A percentile compares a stretch with the other conserved stretches of the same genome.
phyloP scores from a whole-genome alignment of 2,797 vertebrate species.

The Gambusia yucatana region DNA sequence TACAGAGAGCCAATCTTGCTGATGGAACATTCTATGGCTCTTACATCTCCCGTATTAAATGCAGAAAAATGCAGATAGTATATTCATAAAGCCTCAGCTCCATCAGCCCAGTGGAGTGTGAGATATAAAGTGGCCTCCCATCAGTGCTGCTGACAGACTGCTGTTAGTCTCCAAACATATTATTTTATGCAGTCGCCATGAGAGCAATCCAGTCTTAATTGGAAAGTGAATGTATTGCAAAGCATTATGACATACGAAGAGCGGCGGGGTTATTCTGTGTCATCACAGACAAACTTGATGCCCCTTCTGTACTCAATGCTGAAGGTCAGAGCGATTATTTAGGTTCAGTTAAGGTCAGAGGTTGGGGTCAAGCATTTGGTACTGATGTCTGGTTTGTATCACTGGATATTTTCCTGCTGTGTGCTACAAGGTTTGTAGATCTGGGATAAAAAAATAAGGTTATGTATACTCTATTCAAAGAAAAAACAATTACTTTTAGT shows the following conservation, averaged over 20 bases:
- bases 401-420: not conserved
- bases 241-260: constrained; percentile 59
- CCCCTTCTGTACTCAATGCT: constrained; percentile 9
- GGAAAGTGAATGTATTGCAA: constrained; percentile 64
- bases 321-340: not conserved
- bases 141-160: constrained; percentile 46
- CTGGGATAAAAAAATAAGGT: not conserved
- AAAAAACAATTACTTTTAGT: not conserved
- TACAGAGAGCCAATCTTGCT: constrained; percentile 7
- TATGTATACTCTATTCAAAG: not conserved
- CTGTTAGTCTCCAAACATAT: constrained; percentile 64
- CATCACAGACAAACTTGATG: constrained; percentile 32
- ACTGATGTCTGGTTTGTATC: constrained; percentile 1
- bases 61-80: constrained; percentile 15
- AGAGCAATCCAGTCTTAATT: constrained; percentile 70
- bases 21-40: constrained; percentile 5
- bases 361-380: not conserved
- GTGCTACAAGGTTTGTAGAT: not conserved
- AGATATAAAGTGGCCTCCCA: constrained; percentile 39
- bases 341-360: not conserved
- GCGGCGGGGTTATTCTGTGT: constrained; percentile 36
- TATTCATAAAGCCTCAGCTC: constrained; percentile 11
- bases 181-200: constrained; percentile 64
- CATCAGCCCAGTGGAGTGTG: constrained; percentile 17
- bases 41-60: constrained; percentile 11